Evolutionary conservation across 2,888 invertebrate genomes (phyloP).

Genomic region (Matsumyia berberina): DNA sequence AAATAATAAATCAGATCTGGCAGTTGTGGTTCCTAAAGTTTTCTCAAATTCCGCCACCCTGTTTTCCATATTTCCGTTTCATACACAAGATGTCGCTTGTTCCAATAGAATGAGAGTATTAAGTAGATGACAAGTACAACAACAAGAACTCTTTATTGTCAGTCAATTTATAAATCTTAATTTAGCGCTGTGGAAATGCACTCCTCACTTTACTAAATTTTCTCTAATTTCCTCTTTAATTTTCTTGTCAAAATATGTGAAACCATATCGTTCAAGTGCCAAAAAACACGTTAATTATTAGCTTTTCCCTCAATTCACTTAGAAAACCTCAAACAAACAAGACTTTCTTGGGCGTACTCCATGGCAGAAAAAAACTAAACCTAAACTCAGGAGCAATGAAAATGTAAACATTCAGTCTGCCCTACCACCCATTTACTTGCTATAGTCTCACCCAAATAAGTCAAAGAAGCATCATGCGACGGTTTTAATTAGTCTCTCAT

Average conservation of each 20-base stretch:
- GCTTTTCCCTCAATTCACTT: conserved; percentile 5
- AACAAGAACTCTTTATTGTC: conserved; percentile 42
- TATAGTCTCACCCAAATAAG: conserved; percentile 11
- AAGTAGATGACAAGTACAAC: conserved; percentile 43
- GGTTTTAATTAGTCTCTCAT: neutral
- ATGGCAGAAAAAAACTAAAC: neutral
- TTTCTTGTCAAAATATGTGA: conserved; percentile 31
- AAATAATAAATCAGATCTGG: neutral
- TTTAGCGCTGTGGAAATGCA: conserved; percentile 42
- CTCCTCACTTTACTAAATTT: conserved; percentile 44
- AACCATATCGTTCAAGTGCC: conserved; percentile 11
- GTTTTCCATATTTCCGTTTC: neutral
- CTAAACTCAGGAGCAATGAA: conserved; percentile 42
- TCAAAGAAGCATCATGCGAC: conserved; percentile 8
- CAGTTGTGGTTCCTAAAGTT: neutral
- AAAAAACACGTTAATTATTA: conserved; percentile 15
- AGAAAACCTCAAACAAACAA: conserved; percentile 37
- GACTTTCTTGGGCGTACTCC: conserved; percentile 69
- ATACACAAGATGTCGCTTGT: conserved; percentile 26
- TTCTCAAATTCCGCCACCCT: neutral
- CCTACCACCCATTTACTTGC: conserved; percentile 21
- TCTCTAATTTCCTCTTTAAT: conserved; percentile 27
- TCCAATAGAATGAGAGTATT: neutral
- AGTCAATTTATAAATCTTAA: conserved; percentile 51
- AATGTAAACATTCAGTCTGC: conserved; percentile 68